Percentiles rank a stretch among this genome's conserved stretches.
Conservation (phyloP, 2,113 vertebrate genomes). For the Ptychochromis oligacanthus region DNA sequence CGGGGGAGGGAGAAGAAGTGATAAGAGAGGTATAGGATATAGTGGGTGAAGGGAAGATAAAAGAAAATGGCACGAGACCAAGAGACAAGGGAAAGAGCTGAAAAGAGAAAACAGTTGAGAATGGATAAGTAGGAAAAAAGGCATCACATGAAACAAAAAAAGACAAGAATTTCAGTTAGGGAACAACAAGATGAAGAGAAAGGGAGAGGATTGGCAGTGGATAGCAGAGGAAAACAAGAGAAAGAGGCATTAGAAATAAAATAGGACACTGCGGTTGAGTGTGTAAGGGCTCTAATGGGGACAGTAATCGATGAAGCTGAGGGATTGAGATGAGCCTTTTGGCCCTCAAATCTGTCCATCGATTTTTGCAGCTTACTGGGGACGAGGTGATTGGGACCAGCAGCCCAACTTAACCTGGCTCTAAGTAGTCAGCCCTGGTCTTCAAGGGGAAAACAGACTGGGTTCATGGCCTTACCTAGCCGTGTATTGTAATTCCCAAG, state of each 20-base stretch:
- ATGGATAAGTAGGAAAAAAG: neutral
- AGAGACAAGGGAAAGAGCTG: constrained; percentile 33
- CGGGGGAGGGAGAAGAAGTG: constrained; percentile 16
- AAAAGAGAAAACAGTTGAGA: constrained; percentile 13
- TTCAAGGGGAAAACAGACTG: neutral
- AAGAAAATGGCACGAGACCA: constrained; percentile 30
- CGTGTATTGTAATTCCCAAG: neutral
- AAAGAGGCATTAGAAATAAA: constrained; percentile 32
- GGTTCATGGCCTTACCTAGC: constrained; percentile 2
- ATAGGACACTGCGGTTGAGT: constrained; percentile 9
- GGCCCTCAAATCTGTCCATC: constrained; percentile 57
- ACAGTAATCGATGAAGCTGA: constrained; percentile 49
- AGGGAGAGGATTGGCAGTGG: neutral
- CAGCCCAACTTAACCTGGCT: constrained; percentile 42
- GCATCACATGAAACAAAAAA: neutral
- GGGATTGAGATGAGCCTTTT: constrained; percentile 23
- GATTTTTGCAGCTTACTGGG: constrained; percentile 37
- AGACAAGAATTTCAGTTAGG: constrained; percentile 6
- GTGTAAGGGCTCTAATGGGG: constrained; percentile 32
- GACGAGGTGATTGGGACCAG: constrained; percentile 3
- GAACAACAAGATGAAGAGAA: neutral
- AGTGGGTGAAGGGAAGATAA: constrained; percentile 36
- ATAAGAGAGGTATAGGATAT: constrained; percentile 41
- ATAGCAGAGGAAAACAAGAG: neutral
- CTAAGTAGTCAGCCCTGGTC: constrained; percentile 5